phyloP scores from a whole-genome alignment of 2,888 invertebrate genomes.

The Prenolepis imparis region DNA sequence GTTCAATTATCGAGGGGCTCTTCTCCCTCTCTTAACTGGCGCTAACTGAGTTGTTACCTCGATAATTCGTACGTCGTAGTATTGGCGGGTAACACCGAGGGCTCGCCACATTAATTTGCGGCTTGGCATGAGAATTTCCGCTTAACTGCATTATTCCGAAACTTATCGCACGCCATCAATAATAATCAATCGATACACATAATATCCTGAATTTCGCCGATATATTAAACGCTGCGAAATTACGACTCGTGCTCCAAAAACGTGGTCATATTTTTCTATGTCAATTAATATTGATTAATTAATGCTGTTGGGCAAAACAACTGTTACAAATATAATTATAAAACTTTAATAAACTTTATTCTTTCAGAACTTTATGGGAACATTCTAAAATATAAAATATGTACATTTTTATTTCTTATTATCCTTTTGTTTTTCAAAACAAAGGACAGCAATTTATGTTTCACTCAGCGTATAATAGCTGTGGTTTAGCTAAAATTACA shows the following conservation, averaged over 20 bases:
- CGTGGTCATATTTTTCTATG: background rate
- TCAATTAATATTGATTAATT: background rate
- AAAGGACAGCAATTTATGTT: background rate
- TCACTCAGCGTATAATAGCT: background rate
- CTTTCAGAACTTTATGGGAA: background rate
- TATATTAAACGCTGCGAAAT: background rate
- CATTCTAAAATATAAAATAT: background rate
- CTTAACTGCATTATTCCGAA: conserved; percentile 70
- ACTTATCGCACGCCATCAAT: conserved; percentile 54
- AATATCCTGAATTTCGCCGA: background rate
- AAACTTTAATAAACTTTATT: background rate
- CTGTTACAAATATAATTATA: background rate
- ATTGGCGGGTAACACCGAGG: conserved; percentile 63
- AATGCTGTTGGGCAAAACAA: background rate
- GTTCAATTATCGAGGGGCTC: conserved; percentile 72
- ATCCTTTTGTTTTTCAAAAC: background rate
- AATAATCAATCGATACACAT: conserved; percentile 23
- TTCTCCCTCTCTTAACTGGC: conserved; percentile 64
- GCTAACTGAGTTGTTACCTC: conserved; percentile 75
- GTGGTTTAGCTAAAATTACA: background rate
- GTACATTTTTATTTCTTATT: background rate
- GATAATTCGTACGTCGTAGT: conserved; percentile 74
- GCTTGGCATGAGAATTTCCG: conserved; percentile 67
- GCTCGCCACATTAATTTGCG: conserved; percentile 71
- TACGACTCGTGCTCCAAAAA: conserved; percentile 8